Evolutionary conservation across 2,888 invertebrate species (phyloP), one percentile per base, ranked within the genome.

Genomic region (Strigamia maritima): DNA sequence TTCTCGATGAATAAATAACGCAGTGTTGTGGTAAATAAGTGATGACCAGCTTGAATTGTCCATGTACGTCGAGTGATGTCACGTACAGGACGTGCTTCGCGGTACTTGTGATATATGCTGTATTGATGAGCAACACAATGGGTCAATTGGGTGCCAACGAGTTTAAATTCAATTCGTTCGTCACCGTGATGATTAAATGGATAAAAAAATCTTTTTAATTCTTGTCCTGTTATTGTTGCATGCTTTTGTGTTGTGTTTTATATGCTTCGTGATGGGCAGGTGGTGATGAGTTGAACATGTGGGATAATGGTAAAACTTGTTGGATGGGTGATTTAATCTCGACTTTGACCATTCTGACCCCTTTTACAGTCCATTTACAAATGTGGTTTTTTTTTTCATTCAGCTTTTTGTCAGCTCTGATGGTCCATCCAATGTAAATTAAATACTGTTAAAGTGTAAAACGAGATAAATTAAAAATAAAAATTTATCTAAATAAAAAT

Each of bases 281-380:
- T 49, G 49, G 49, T 49, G 49, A 49, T 49, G 49, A 49, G 49
- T 16, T 16, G 49, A 49, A 49, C 49, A 49, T 49, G 49, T 49
- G 49, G 49, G 49, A 49, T 49, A 49, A 49, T 49, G 49, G 49
- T 19, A n/a, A 49, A 49, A 49, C 49, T 49, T 49, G 49, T 49
- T 49, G 49, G 49, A 49, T 49, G 49, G 49, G 49, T 49, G 49
- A 49, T 49, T 49, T 49, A 49, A 49, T 49, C 49, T 49, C 49
- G n/a, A 49, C n/a, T 49, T n/a, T 49, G 49, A 49, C 49, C 49
- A 49, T 49, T 19, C 16, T 49, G 49, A 49, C 49, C 49, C 49
- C 49, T 49, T 49, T 49, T 49, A 49, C 49, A 49, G 49, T 19
- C 44, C 49, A 49, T 49, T 49, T 49, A 49, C 49, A 49, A 49